Conservation (phyloP, 2,113 vertebrate genomes). For the Ochotona princeps region DNA sequence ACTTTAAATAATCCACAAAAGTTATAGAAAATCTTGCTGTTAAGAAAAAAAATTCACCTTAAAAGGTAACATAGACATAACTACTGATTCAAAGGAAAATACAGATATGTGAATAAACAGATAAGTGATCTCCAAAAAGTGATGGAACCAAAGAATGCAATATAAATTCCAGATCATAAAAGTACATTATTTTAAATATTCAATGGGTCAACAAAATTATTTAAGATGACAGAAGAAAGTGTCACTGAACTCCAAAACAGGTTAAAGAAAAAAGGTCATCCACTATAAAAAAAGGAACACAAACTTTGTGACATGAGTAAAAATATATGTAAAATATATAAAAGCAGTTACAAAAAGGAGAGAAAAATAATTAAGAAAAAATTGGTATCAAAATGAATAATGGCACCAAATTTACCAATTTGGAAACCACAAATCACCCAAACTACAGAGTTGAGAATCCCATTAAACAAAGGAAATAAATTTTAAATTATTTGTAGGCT, state of each 20-base stretch:
- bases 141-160: neutral
- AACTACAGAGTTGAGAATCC: neutral
- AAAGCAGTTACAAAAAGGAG: neutral
- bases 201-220: neutral
- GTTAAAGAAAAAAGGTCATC: neutral
- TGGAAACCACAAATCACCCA: neutral
- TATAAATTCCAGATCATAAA: neutral
- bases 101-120: neutral
- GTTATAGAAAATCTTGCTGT: neutral
- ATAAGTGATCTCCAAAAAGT: neutral
- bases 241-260: too few relatives aligned
- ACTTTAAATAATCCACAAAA: neutral
- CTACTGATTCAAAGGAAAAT: neutral
- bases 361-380: neutral
- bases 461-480: slow-evolving; percentile 8
- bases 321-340: neutral
- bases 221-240: neutral
- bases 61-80: neutral
- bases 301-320: neutral
- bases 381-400: neutral
- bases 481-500: neutral
- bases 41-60: neutral
- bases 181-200: neutral
- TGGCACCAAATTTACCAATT: neutral
- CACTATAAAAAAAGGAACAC: neutral